These are phyloP conservation scores for Lytechinus pictus DNA, from an alignment of 35 echinoderm and acorn worm genomes.

Conservation along the genomic window DNA sequence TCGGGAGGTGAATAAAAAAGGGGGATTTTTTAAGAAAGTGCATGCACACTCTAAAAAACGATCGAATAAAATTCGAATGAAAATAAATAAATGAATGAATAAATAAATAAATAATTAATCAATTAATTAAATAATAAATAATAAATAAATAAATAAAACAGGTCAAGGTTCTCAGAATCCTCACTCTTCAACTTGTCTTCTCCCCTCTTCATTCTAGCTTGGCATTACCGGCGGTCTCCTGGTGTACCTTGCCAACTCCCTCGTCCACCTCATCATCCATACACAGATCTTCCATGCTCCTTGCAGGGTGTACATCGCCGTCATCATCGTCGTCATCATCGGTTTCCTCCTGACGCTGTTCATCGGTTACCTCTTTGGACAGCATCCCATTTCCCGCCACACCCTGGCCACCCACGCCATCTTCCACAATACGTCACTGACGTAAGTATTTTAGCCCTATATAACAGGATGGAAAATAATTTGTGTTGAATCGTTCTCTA, in stretches of 20 bases:
- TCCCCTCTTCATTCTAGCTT: conserved; percentile 46
- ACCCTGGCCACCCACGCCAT: conserved; percentile 11
- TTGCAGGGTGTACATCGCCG: conserved; percentile 40
- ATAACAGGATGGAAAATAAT: too few relatives aligned
- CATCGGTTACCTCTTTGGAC: conserved; percentile 31
- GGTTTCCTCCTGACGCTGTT: neutral
- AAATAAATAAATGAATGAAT: too few relatives aligned
- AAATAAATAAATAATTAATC: too few relatives aligned
- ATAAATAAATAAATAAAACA: too few relatives aligned
- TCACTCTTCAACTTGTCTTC: too few relatives aligned
- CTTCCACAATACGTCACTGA: conserved; percentile 38
- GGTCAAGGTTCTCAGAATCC: too few relatives aligned
- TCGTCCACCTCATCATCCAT: conserved; percentile 46
- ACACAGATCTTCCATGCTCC: conserved; percentile 27
- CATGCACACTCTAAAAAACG: too few relatives aligned
- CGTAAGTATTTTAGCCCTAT: neutral
- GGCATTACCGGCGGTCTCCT: conserved; percentile 32
- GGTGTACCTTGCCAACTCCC: conserved; percentile 1
- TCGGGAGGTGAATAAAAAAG: too few relatives aligned
- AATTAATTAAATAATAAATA: too few relatives aligned
- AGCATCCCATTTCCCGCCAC: conserved; percentile 40
- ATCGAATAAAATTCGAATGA: too few relatives aligned
- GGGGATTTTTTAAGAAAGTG: too few relatives aligned
- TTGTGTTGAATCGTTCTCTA: too few relatives aligned
- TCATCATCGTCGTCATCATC: neutral